phyloP scores from a whole-genome alignment of 2,888 invertebrate genomes.

The Danaus chrysippus region DNA sequence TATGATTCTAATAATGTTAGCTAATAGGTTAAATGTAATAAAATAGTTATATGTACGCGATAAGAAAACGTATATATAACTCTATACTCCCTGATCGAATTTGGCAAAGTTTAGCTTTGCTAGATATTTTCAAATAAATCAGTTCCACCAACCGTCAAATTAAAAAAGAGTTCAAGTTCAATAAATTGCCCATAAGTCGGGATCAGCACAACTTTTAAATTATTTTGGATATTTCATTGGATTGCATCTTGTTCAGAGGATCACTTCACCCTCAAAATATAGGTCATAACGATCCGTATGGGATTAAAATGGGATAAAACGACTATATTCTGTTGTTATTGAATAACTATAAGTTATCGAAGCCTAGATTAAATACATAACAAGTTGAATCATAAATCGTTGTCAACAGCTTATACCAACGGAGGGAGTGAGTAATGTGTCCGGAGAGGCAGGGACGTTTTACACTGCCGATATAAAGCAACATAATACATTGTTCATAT shows the following conservation, averaged over 20 bases:
- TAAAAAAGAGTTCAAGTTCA: constrained; percentile 49
- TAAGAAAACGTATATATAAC: constrained; percentile 43
- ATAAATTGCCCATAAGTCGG: not conserved
- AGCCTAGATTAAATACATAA: not conserved
- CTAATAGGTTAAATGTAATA: too few species aligned
- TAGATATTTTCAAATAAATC: constrained; percentile 58
- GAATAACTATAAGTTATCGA: constrained; percentile 13
- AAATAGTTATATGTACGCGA: not conserved
- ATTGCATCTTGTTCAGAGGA: too few species aligned
- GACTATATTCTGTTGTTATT: too few species aligned
- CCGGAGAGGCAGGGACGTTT: constrained; percentile 15
- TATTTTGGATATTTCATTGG: too few species aligned
- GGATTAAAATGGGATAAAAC: too few species aligned
- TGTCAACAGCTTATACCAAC: constrained; percentile 11
- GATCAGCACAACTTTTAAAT: too few species aligned
- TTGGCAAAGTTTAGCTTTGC: constrained; percentile 59
- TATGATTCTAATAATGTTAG: too few species aligned
- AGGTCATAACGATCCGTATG: too few species aligned
- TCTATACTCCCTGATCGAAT: constrained; percentile 59
- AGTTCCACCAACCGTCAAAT: constrained; percentile 55
- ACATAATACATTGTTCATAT: constrained; percentile 16
- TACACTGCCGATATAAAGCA: constrained; percentile 20
- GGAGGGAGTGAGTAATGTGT: constrained; percentile 8
- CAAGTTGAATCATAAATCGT: not conserved
- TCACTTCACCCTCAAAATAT: too few species aligned